Percentiles rank a stretch among this genome's conserved stretches.
Conservation (phyloP, 2,888 invertebrate genomes). For the Trissolcus brochymenae region DNA sequence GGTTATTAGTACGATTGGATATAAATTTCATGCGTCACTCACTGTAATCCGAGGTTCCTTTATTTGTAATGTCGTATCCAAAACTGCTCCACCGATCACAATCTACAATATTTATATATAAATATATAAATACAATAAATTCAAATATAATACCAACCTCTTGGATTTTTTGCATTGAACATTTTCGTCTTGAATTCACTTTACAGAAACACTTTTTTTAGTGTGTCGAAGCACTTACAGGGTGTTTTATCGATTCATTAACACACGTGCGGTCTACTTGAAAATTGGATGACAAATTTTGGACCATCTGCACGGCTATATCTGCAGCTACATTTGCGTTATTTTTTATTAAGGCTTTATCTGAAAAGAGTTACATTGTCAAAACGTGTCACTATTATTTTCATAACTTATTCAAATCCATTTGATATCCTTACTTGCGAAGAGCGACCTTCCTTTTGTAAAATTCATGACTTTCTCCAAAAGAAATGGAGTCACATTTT, state of each 20-base stretch:
- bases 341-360: constrained; percentile 94
- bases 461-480: constrained; percentile 85
- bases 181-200: not conserved
- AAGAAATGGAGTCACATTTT: constrained; percentile 95
- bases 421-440: constrained; percentile 84
- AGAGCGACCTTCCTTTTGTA: constrained; percentile 89
- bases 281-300: constrained; percentile 12
- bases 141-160: not conserved
- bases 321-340: constrained; percentile 91
- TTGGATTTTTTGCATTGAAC: not conserved
- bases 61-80: constrained; percentile 84
- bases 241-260: constrained; percentile 41
- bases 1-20: constrained; percentile 62
- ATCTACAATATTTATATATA: constrained; percentile 74
- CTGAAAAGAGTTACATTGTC: constrained; percentile 74
- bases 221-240: constrained; percentile 58
- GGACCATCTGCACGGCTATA: constrained; percentile 80
- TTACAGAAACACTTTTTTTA: not conserved
- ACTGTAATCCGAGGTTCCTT: constrained; percentile 82
- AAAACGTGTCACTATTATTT: not conserved
- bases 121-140: constrained; percentile 17
- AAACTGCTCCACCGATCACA: constrained; percentile 87
- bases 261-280: too few relatives aligned
- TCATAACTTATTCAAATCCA: not conserved
- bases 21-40: constrained; percentile 71